phyloP scores from a whole-genome alignment of 2,113 vertebrate species.

The Cairina moschata region DNA sequence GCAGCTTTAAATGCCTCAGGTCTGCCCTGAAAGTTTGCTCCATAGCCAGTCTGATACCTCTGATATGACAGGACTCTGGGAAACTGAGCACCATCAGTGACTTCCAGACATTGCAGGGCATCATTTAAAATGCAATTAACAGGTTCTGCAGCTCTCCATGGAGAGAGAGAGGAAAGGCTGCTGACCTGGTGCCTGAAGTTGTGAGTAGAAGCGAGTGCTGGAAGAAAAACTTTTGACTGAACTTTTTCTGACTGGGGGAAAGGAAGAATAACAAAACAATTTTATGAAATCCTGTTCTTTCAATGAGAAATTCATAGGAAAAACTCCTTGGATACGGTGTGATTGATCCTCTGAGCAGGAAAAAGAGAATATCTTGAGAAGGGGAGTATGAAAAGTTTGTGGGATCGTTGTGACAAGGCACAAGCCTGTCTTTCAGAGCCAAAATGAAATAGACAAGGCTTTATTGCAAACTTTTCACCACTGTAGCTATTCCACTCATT shows the following conservation, averaged over 20 bases:
- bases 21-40: not conserved
- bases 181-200: not conserved
- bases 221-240: not conserved
- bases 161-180: not conserved
- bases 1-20: not conserved
- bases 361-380: not conserved
- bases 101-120: not conserved
- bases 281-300: not conserved
- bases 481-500: not conserved
- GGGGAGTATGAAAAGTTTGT: not conserved
- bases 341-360: not conserved
- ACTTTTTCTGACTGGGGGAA: not conserved
- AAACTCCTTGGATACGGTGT: not conserved
- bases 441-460: not conserved
- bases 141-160: not conserved
- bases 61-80: not conserved
- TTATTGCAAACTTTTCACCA: not conserved
- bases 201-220: not conserved
- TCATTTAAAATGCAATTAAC: not conserved
- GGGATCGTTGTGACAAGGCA: not conserved
- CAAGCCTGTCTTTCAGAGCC: not conserved
- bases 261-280: not conserved
- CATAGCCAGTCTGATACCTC: not conserved
- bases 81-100: not conserved
- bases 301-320: not conserved